phyloP scores from a whole-genome alignment of 2,888 invertebrate genomes.

The Axea sp. region DNA sequence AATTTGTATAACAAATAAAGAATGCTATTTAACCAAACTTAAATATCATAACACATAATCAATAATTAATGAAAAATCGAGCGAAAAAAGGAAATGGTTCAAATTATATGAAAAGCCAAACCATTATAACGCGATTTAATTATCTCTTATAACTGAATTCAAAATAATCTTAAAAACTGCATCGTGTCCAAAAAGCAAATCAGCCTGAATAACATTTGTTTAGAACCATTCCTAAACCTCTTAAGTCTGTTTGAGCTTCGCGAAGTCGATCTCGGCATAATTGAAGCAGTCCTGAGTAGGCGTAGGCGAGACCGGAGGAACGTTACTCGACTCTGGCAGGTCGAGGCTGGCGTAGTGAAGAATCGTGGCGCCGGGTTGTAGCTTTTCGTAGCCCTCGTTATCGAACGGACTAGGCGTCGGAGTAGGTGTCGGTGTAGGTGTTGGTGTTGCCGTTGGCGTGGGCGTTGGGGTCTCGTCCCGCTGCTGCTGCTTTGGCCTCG shows the following conservation, averaged over 20 bases:
- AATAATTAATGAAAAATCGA: too few relatives aligned
- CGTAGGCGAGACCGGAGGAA: constrained; percentile 77
- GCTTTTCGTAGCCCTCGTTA: constrained; percentile 78
- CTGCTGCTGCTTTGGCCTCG: constrained; percentile 71
- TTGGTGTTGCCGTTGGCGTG: constrained; percentile 66
- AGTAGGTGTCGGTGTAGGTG: constrained; percentile 72
- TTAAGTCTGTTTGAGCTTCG: constrained; percentile 80
- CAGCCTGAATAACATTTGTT: constrained; percentile 5
- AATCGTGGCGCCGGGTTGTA: constrained; percentile 73
- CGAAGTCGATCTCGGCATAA: constrained; percentile 91
- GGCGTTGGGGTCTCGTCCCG: constrained; percentile 68
- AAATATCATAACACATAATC: too few relatives aligned
- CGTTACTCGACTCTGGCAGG: constrained; percentile 79
- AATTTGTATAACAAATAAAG: too few relatives aligned
- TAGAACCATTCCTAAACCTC: constrained; percentile 3
- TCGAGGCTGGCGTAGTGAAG: constrained; percentile 86
- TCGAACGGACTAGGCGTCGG: constrained; percentile 80
- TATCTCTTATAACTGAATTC: too few relatives aligned
- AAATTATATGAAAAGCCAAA: too few relatives aligned
- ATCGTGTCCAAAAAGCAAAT: constrained; percentile 25
- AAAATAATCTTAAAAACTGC: not conserved
- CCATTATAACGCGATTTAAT: too few relatives aligned
- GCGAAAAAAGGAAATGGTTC: too few relatives aligned
- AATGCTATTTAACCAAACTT: too few relatives aligned
- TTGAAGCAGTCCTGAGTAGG: constrained; percentile 80